A percentile compares a stretch with the other conserved stretches of the same genome.
Evolutionary conservation across 2,888 invertebrate genomes (phyloP).

Genomic region (Congeria kusceri): DNA sequence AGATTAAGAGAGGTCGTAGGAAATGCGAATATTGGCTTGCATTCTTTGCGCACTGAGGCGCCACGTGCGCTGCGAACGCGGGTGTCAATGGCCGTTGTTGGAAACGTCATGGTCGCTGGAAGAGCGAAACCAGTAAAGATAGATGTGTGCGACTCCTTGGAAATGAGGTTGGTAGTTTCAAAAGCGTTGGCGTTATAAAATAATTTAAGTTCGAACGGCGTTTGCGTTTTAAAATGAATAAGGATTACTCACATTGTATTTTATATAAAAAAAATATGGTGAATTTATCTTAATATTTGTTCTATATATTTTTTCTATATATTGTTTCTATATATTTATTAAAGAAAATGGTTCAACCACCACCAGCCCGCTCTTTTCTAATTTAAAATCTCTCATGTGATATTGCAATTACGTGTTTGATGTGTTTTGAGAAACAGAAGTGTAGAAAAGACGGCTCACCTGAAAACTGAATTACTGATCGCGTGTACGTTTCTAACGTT

Average conservation of each 20-base stretch:
- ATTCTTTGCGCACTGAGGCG: slow-evolving; percentile 53
- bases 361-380: slow-evolving; percentile 2
- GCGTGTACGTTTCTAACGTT: too few species aligned
- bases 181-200: slow-evolving; percentile 15
- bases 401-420: slow-evolving; percentile 1
- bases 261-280: too few species aligned
- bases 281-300: too few species aligned
- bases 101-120: slow-evolving; percentile 55
- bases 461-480: too few species aligned
- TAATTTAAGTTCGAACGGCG: background rate
- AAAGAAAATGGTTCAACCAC: too few species aligned
- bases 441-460: too few species aligned
- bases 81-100: slow-evolving; percentile 50
- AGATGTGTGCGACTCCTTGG: slow-evolving; percentile 42
- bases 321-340: too few species aligned
- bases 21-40: slow-evolving; percentile 48
- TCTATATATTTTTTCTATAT: too few species aligned
- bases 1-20: slow-evolving; percentile 27
- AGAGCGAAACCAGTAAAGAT: slow-evolving; percentile 52
- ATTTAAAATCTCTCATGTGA: background rate
- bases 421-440: too few species aligned
- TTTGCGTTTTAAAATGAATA: background rate
- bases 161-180: slow-evolving; percentile 38
- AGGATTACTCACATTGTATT: too few species aligned
- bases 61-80: slow-evolving; percentile 47